phyloP scores from a whole-genome alignment of 2,113 vertebrate species.

The Seriola aureovittata region DNA sequence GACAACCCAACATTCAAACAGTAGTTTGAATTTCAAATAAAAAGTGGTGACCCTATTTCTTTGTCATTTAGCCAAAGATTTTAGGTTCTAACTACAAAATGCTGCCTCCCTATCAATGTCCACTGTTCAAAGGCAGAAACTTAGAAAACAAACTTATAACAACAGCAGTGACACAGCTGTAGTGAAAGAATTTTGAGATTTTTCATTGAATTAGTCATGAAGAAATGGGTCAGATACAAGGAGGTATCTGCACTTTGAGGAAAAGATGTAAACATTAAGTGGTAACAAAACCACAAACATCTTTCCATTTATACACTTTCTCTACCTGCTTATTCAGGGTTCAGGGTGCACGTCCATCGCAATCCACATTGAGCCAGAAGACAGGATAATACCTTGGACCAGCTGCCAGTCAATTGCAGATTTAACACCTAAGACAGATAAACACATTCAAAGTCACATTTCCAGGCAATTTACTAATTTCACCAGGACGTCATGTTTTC shows the following conservation, averaged over 20 bases:
- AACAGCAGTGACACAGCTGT: background rate
- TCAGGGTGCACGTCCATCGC: background rate
- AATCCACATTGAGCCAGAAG: background rate
- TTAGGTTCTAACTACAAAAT: no score
- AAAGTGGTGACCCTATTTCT: no score
- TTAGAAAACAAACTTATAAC: background rate
- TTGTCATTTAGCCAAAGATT: no score
- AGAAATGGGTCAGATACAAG: background rate
- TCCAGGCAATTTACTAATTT: background rate
- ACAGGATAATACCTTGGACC: background rate
- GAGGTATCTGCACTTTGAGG: background rate
- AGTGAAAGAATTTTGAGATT: background rate
- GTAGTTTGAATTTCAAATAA: no score
- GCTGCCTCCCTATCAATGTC: background rate
- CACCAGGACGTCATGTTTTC: background rate
- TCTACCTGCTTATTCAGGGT: slow-evolving; percentile 2
- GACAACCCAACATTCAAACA: no score
- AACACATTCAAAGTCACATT: background rate
- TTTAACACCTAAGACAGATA: background rate
- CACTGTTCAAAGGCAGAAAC: background rate
- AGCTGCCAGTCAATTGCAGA: background rate
- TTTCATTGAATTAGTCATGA: background rate
- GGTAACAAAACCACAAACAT: background rate
- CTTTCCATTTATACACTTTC: background rate
- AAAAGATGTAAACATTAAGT: background rate